A percentile compares a stretch with the other conserved stretches of the same genome.
These are phyloP conservation scores for Pimpla rufipes DNA, from an alignment of 2,888 invertebrate genomes.

Conservation along the genomic window DNA sequence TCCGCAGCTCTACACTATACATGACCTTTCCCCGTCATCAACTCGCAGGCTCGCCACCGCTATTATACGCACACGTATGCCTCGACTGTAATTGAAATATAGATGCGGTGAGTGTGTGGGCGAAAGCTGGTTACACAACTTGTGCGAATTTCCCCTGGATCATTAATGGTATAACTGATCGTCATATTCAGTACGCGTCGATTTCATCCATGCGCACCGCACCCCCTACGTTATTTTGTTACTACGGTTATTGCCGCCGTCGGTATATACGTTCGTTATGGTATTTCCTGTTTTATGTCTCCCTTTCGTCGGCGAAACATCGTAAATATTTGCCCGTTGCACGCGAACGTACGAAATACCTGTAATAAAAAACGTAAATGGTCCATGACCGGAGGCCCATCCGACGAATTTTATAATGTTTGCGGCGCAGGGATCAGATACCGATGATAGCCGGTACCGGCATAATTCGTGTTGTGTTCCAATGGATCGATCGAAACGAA, in stretches of 20 bases:
- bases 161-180: conserved; percentile 51
- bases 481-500: conserved; percentile 24
- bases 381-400: neutral
- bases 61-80: conserved; percentile 34
- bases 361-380: conserved; percentile 23
- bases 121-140: conserved; percentile 7
- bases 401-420: conserved; percentile 25
- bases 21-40: conserved; percentile 44
- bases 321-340: conserved; percentile 10
- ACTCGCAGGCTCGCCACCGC: conserved; percentile 8
- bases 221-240: neutral
- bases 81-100: conserved; percentile 50
- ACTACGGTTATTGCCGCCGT: neutral
- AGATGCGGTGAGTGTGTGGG: conserved; percentile 9
- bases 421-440: conserved; percentile 44
- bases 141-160: conserved; percentile 17
- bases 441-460: conserved; percentile 28
- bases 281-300: conserved; percentile 2
- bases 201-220: neutral
- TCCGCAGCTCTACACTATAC: conserved; percentile 15
- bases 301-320: neutral
- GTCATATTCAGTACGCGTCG: conserved; percentile 28
- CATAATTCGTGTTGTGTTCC: conserved; percentile 22
- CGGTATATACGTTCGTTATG: neutral
- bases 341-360: neutral